Conservation (phyloP, 2,797 vertebrate species). For the Chlorospingus flavigularis region DNA sequence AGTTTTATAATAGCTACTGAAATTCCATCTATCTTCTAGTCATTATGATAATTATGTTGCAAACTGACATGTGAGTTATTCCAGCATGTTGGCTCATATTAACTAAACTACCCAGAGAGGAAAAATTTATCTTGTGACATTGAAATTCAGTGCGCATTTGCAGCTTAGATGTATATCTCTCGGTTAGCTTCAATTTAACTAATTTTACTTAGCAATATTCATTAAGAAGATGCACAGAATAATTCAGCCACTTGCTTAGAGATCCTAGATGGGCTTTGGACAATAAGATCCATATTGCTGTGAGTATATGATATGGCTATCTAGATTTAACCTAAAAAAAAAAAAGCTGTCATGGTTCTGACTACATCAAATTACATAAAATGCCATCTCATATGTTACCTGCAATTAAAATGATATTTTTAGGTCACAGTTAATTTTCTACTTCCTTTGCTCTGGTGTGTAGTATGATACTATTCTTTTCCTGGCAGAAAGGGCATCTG, state of each 20-base stretch:
- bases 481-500: background rate
- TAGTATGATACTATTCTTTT: background rate
- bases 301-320: background rate
- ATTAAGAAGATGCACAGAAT: background rate
- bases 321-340: background rate
- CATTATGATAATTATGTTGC: background rate
- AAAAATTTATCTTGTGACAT: background rate
- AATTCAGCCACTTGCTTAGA: background rate
- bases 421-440: background rate
- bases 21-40: background rate
- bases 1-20: background rate
- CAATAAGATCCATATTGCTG: background rate
- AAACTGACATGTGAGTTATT: background rate
- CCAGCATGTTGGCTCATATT: background rate
- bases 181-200: background rate
- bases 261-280: background rate
- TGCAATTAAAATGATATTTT: background rate
- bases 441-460: background rate
- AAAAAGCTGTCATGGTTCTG: background rate
- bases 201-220: background rate
- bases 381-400: background rate
- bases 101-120: background rate
- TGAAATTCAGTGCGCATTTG: background rate
- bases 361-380: background rate
- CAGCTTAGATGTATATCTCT: background rate